Conservation (phyloP, 2,888 invertebrate species). For the Tanypteryx hageni region DNA sequence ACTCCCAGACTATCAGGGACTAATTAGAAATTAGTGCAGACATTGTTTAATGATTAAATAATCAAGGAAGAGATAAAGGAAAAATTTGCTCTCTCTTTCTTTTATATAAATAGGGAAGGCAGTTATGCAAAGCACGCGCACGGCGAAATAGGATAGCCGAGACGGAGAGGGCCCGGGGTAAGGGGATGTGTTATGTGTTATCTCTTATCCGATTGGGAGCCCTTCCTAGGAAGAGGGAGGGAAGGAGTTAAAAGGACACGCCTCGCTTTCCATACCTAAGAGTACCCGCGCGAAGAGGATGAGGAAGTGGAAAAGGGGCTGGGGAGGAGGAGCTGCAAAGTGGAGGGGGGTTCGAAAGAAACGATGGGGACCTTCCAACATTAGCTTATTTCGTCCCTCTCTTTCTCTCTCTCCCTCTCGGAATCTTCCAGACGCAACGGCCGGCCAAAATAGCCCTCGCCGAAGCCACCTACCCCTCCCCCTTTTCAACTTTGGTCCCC, state of each 20-base stretch:
- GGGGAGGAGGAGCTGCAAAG: background rate
- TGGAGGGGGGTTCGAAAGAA: background rate
- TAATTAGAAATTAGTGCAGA: conserved; percentile 20
- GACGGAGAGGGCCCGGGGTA: background rate
- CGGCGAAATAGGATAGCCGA: background rate
- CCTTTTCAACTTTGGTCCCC: conserved; percentile 29
- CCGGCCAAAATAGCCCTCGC: conserved; percentile 58
- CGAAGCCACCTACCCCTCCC: background rate
- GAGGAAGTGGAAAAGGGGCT: background rate
- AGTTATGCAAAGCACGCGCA: background rate
- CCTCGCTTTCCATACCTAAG: background rate
- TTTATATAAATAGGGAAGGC: no score
- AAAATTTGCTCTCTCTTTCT: background rate
- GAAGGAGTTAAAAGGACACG: background rate
- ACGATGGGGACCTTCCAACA: conserved; percentile 50
- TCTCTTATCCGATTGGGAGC: background rate
- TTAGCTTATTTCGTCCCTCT: conserved; percentile 9
- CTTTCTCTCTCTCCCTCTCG: conserved; percentile 31
- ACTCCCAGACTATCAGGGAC: no score
- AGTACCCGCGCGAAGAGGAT: background rate
- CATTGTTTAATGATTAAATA: background rate
- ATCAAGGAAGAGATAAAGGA: background rate
- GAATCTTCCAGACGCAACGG: conserved; percentile 44
- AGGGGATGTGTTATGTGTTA: background rate
- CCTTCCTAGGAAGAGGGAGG: background rate